Evolutionary conservation across 2,888 invertebrate species (phyloP), one percentile per base, ranked within the genome.

Genomic region (Athetis lepigone): DNA sequence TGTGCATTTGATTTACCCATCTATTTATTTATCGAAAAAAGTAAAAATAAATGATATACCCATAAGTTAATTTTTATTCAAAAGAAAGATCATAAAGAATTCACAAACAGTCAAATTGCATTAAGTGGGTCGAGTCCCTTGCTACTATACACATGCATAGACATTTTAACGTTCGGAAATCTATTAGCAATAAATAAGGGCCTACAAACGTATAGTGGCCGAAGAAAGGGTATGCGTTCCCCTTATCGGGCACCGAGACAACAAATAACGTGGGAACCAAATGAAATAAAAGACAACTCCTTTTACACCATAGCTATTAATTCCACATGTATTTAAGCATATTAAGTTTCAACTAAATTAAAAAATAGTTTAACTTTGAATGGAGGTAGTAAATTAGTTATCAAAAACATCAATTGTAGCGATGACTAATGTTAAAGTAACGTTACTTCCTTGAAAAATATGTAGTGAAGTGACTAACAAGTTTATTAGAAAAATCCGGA

Each of bases 211-310:
- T 89, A 91, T 88, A 87, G 87, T 88, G 86, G 86, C 86, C 89
- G 88, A 89, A 91, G 90, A 92, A 94, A 94, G 94, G 94, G 94
- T 93, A 92, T 86, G 88, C 88, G 89, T 90, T 92, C 93, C 94
- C 93, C 92, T 94, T 93, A 94, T 93, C 93, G 91, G 79, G 83
- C 85, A 88, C 85, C 86, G 88, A 87, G 85, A 93, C 91, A 93
- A 93, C 93, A 93, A 93, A 91, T 88, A 92, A 90, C 93, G 94
- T 95, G 94, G 93, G 94, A 95, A 94, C 90, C 85, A 75, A 91
- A 85, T 85, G 80, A 87, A 92, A 92, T 91, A 92, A 93, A 90
- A 89, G 90, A 89, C 88, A 91, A 84, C 87, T 89, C 88, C 88
- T 89, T 91, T 90, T 89, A 87, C 87, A 88, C 83, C 84, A 84